Evolutionary conservation across 2,113 vertebrate species (phyloP), one percentile per base, ranked within the genome.

Genomic region (Protobothrops flavoviridis): DNA sequence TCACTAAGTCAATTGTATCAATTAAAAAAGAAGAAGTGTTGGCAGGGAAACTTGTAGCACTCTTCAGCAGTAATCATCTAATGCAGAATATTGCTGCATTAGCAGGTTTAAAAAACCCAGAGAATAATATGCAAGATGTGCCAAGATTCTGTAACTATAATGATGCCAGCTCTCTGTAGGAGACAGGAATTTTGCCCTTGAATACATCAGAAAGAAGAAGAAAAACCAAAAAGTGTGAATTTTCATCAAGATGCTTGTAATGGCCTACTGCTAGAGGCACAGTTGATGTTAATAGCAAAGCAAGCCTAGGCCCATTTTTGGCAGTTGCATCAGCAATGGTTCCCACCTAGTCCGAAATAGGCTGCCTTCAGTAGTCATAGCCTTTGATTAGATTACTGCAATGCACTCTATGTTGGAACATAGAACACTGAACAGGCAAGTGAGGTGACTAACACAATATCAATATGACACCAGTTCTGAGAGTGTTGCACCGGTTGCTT

Each of bases 41-140:
- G 11, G 59, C 2, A 26, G 93, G 85, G 33, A 88, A 74, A 88
- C 56, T 88, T 53, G 50, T 24, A 12, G 24, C 85, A 91, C 57
- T 55, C 87, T 91, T 74, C 61, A 91, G 59, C 57, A 87, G 85
- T 91, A 69, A 91, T 93, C 61, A 81, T 91, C 53, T 91, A 88
- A 81, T 91, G 55, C 26, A 91, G 26, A 93, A 91, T 39, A 23
- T 81, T 93, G 93, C 64, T 52, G 86, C 87, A 91, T 81, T 88
- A 81, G 93, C 86, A 89, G 57, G 69, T 93, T 91, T 52, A 23
- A 48, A 74, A 88, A 50, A 21, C 29, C 53, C 29, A 81, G 39
- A 91, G 93, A 88, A 20, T 43, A 85, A 52, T 59, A 61, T 5
- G 20, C 48, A 56, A 50, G 20, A 74, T 57, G 45, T 93, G 90